Conservation (phyloP, 2,797 vertebrate genomes). For the Aldrovandia affinis region DNA sequence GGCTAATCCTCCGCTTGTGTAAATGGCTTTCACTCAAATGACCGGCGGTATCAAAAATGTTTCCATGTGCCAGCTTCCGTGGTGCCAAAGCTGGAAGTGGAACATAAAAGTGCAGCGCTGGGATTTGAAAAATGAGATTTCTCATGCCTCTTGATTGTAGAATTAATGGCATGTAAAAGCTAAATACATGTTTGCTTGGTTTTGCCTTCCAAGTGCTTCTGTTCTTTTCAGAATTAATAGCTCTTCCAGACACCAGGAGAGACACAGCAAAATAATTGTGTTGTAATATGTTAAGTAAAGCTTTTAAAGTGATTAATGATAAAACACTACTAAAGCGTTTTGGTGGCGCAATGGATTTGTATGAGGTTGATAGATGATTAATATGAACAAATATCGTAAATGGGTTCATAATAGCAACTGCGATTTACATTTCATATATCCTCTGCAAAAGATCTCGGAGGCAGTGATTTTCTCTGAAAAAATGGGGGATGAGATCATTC, state of each 20-base stretch:
- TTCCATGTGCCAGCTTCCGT: conserved; percentile 30
- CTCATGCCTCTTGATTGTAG: conserved; percentile 22
- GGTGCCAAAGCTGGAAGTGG: conserved; percentile 27
- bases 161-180: conserved; percentile 42
- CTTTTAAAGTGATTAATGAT: conserved; percentile 41
- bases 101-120: conserved; percentile 29
- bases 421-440: not conserved
- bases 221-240: conserved; percentile 37
- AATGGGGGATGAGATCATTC: conserved; percentile 16
- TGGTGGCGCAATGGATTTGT: not conserved
- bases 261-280: conserved; percentile 39
- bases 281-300: conserved; percentile 38
- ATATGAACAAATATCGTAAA: conserved; percentile 37
- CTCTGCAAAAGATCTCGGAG: not conserved
- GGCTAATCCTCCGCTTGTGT: conserved; percentile 27
- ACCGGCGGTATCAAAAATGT: conserved; percentile 31
- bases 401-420: conserved; percentile 21
- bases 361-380: not conserved
- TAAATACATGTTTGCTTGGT: conserved; percentile 28
- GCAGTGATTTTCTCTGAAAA: not conserved
- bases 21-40: conserved; percentile 38
- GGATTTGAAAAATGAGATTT: conserved; percentile 43
- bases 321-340: conserved; percentile 21
- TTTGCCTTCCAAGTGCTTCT: conserved; percentile 16
- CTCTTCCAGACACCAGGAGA: not conserved